A percentile compares a stretch with the other conserved stretches of the same genome.
These are phyloP conservation scores for Trachelus stipa DNA, from an alignment of 2,888 invertebrate species.

Conservation along the genomic window DNA sequence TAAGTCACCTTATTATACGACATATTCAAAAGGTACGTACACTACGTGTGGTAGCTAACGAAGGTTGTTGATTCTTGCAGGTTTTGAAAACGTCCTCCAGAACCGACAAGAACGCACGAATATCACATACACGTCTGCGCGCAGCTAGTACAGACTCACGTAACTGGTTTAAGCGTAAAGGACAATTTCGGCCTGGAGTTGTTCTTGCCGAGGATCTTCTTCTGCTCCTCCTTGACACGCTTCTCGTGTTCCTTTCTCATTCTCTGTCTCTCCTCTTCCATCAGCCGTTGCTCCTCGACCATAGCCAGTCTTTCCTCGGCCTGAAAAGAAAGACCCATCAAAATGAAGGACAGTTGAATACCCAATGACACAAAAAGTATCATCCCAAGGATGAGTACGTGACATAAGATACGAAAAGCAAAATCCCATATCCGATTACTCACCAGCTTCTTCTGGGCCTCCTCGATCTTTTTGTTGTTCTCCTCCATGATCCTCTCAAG, in stretches of 20 bases:
- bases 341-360: not conserved
- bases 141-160: slow-evolving; percentile 68
- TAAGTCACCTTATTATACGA: not conserved
- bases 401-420: not conserved
- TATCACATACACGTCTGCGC: slow-evolving; percentile 50
- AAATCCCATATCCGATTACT: slow-evolving; percentile 55
- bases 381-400: not conserved
- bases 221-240: slow-evolving; percentile 93
- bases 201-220: slow-evolving; percentile 96
- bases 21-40: not conserved
- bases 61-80: slow-evolving; percentile 25
- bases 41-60: not conserved
- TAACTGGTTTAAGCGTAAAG: slow-evolving; percentile 86
- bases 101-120: slow-evolving; percentile 47
- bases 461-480: slow-evolving; percentile 97
- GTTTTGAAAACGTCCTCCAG: slow-evolving; percentile 30
- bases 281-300: slow-evolving; percentile 95
- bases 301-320: slow-evolving; percentile 96
- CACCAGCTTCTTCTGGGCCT: slow-evolving; percentile 96
- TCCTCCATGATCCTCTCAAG: slow-evolving; percentile 96
- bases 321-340: slow-evolving; percentile 68
- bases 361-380: not conserved
- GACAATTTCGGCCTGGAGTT: slow-evolving; percentile 96
- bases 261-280: slow-evolving; percentile 94
- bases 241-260: slow-evolving; percentile 94